A percentile compares a stretch with the other conserved stretches of the same genome.
These are phyloP conservation scores for Semnornis frantzii DNA, from an alignment of 2,113 vertebrate genomes.

Conservation along the genomic window DNA sequence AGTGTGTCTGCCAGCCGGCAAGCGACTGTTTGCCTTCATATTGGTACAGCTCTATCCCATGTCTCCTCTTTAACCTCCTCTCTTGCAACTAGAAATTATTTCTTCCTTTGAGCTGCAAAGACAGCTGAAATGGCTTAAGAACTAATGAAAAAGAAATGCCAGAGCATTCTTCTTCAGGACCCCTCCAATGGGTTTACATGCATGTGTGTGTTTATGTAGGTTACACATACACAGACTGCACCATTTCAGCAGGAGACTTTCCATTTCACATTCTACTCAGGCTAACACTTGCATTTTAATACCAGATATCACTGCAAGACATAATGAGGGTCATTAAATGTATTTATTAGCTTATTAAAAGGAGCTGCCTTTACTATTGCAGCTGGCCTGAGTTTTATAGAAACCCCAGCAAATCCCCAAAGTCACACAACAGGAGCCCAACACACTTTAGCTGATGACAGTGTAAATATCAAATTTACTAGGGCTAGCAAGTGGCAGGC, in stretches of 20 bases:
- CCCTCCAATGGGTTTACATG: background rate
- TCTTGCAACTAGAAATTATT: background rate
- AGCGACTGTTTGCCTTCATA: background rate
- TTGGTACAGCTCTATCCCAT: background rate
- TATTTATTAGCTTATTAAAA: slow-evolving; percentile 73
- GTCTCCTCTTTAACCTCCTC: background rate
- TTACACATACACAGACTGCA: background rate
- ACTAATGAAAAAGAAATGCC: slow-evolving; percentile 4
- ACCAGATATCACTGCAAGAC: slow-evolving; percentile 62
- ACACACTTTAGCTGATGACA: slow-evolving; percentile 58
- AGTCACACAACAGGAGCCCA: slow-evolving; percentile 65
- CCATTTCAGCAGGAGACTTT: slow-evolving; percentile 33
- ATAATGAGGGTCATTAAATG: slow-evolving; percentile 69
- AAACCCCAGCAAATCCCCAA: slow-evolving; percentile 61
- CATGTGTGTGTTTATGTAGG: background rate
- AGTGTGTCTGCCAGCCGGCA: background rate
- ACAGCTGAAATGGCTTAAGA: slow-evolving; percentile 11
- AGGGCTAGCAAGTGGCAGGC: slow-evolving; percentile 63
- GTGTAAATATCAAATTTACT: slow-evolving; percentile 64
- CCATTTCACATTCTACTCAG: slow-evolving; percentile 7
- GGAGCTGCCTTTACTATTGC: slow-evolving; percentile 60
- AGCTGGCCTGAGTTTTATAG: slow-evolving; percentile 69
- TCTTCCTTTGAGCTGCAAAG: background rate
- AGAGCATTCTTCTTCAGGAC: background rate
- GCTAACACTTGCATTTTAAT: slow-evolving; percentile 59